A percentile compares a stretch with the other conserved stretches of the same genome.
These are phyloP conservation scores for Pseudotriccus pelzelni DNA, from an alignment of 2,797 vertebrate genomes.

Conservation along the genomic window DNA sequence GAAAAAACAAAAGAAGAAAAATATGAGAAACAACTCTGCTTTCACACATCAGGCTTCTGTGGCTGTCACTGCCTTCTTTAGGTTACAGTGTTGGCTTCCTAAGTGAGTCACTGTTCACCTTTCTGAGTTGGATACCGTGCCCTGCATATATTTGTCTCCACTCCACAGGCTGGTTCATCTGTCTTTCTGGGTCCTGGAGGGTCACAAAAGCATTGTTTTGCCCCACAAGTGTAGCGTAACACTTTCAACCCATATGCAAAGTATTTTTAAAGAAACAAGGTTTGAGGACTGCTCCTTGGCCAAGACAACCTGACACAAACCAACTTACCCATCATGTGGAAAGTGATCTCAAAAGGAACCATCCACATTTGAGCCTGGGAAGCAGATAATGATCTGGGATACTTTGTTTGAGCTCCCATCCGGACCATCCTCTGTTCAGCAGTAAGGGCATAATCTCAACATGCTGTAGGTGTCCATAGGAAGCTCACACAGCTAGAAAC, in stretches of 20 bases:
- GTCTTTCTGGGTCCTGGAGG: neutral
- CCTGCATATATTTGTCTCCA: neutral
- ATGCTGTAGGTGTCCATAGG: neutral
- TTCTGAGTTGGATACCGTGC: neutral
- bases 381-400: fast-evolving
- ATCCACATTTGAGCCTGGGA: neutral
- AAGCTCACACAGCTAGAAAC: neutral
- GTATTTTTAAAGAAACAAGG: neutral
- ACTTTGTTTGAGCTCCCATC: neutral
- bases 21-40: neutral
- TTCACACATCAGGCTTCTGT: neutral
- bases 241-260: neutral
- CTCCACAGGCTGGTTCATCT: neutral
- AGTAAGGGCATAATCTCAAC: neutral
- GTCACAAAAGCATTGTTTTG: neutral
- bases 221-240: neutral
- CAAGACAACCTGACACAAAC: neutral
- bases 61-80: neutral
- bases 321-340: neutral
- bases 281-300: neutral
- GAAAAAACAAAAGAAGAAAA: neutral
- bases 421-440: neutral
- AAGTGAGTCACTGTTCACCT: neutral
- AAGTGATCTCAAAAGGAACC: neutral
- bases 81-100: neutral